Base-by-base conservation (phyloP, 1,140 invertebrate genomes). In the Lepidurus apus region DNA sequence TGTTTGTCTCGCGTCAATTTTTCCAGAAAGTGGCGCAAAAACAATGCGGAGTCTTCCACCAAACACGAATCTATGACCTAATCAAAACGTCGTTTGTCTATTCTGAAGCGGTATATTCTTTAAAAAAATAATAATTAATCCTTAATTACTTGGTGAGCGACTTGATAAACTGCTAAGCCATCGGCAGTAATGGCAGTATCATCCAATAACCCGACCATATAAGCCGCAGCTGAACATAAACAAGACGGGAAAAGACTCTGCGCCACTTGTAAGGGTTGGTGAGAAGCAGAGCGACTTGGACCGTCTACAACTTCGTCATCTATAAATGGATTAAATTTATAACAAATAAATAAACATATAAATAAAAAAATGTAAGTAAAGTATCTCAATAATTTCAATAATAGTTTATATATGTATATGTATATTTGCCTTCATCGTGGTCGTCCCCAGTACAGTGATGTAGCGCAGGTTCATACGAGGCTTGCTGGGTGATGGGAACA, bases 51-150 rank as follows among this genome's bases (percentile, higher is more conserved):
- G 83, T 99, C 98, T 88, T 99, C 98, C 0, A 99, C 96, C 45
- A 99, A 86, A 85, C 97, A 99, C 80, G 91, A 93, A 97, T 97
- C 99, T 77, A 98, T 97, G 0, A 97, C 93, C 94, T 94, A 83
- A 65, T n/a, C 21, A n/a, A 65, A 17, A 65, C 21, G 17, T 65
- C 21, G 1, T 21, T 65, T 21, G 7, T 65, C 1, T 42, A 75
- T 42, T 75, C 3, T 75, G 17, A 34, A 34, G 34, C 34, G 34
- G 2, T 34, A 34, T 34, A 34, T 34, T 34, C 1, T 3, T 34
- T 4, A 0, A 34, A 34, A 43, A 53, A 26, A n/a, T n/a, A n/a
- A n/a, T n/a, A 76, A 34, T 0, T 75, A 43, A 75, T 75, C 11
- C 11, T 8, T 26, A 74, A 43, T 47, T 85, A 92, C 92, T 86